phyloP scores from a whole-genome alignment of 2,113 vertebrate genomes.

The Rhipidura dahli region DNA sequence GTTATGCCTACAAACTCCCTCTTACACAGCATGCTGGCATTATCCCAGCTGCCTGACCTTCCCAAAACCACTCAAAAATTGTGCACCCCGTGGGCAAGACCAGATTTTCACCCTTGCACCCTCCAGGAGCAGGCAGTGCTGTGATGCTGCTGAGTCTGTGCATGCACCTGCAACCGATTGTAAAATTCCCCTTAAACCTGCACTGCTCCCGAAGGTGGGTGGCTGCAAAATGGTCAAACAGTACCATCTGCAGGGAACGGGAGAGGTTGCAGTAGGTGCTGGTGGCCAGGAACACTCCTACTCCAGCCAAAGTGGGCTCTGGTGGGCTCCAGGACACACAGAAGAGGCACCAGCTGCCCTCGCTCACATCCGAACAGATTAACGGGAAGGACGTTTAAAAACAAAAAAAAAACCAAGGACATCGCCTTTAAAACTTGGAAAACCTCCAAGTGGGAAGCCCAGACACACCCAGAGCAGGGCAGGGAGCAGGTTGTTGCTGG shows the following conservation, averaged over 20 bases:
- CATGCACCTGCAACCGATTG: fast-evolving
- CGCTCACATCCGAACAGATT: not conserved
- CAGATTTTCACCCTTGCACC: not conserved
- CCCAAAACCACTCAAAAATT: not conserved
- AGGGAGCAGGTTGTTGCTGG: not conserved
- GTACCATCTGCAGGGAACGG: slow-evolving; percentile 42
- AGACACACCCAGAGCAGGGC: fast-evolving
- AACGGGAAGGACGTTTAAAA: not conserved
- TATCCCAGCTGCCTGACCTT: not conserved
- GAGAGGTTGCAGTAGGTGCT: not conserved
- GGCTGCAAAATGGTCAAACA: slow-evolving; percentile 14
- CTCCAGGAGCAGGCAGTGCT: fast-evolving
- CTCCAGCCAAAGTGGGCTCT: not conserved
- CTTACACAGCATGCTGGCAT: too few species aligned
- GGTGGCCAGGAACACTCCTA: fast-evolving
- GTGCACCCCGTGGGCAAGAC: fast-evolving
- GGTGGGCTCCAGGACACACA: not conserved
- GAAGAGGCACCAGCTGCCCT: not conserved
- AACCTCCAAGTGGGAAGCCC: not conserved
- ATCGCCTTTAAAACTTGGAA: not conserved
- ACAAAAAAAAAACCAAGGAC: not conserved
- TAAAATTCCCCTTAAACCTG: fast-evolving
- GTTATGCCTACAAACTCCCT: fast-evolving
- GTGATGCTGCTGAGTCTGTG: not conserved
- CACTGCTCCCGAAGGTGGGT: fast-evolving